Base-by-base conservation (phyloP, 2,888 invertebrate genomes). In the Cyclophora albipunctata region DNA sequence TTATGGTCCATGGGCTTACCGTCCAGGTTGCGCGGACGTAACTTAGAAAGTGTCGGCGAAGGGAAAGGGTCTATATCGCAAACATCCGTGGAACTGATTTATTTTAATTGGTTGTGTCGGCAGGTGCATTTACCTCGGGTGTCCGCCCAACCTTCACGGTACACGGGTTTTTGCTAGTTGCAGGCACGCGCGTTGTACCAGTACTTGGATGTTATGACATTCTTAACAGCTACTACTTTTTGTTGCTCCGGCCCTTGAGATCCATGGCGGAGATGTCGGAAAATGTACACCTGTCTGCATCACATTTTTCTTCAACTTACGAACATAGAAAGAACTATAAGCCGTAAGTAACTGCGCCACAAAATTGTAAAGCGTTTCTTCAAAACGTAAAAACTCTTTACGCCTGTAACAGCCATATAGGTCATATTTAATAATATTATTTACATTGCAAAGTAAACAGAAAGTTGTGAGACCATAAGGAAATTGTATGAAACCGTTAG, bases 21-120 rank as follows among this genome's bases (percentile, higher is more conserved):
- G 53, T 57, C 58, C 45, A 58, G 70, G 73, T 75, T 71, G 67
- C 67, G 69, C 71, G 71, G 69, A 71, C 69, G 67, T 70, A 66
- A 66, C 63, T 53, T 75, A 70, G 77, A 75, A 78, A 77, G 76
- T 75, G 63, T 45, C 51, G 51, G 49, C 45, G 47, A 60, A 69
- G 67, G 70, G 71, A 74, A 74, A 71, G 69, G 71, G 64, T 64
- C 69, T 52, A 51, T 64, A 59, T 62, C 53, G 55, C 54, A 65
- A 62, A 57, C 58, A 63, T 70, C 67, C 73, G 70, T 53, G 59
- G 56, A 37, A 37, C 48, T 47, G 48, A 49, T 51, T 50, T 52
- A 51, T 55, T 69, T 63, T 64, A 68, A 68, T 63, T 65, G 60
- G 52, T 49, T 44, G 50, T 60, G 57, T 46, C 45, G 47, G 53